These are phyloP conservation scores for Anagyrus pseudococci DNA, from an alignment of 2,888 invertebrate species.

Conservation along the genomic window DNA sequence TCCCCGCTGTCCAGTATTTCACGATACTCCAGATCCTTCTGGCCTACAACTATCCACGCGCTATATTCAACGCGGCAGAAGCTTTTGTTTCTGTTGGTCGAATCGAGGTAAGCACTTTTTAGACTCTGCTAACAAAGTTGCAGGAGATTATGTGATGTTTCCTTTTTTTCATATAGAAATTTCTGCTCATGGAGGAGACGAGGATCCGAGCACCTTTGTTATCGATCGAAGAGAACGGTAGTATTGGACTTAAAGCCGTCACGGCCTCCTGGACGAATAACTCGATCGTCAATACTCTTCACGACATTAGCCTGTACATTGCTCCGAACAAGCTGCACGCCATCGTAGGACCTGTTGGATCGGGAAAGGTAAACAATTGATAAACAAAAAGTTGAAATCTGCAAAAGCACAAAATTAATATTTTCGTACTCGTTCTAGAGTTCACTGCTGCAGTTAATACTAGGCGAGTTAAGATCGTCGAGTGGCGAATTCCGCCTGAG, in stretches of 20 bases:
- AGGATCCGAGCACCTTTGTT: constrained; percentile 31
- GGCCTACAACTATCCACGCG: constrained; percentile 71
- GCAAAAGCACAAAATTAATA: background rate
- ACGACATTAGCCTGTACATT: constrained; percentile 63
- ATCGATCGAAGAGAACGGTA: constrained; percentile 46
- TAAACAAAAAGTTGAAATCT: background rate
- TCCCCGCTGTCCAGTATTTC: constrained; percentile 79
- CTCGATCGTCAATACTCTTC: constrained; percentile 56
- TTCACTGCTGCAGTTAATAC: constrained; percentile 71
- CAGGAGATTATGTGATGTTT: constrained; percentile 63
- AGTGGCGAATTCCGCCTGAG: constrained; percentile 69
- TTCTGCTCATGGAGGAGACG: constrained; percentile 67
- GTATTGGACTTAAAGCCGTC: constrained; percentile 61
- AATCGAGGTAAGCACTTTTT: constrained; percentile 69
- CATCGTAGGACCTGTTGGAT: constrained; percentile 86
- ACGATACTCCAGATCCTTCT: constrained; percentile 75
- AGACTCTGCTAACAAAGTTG: constrained; percentile 50
- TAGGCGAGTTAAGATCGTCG: constrained; percentile 73
- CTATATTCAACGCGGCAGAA: constrained; percentile 69
- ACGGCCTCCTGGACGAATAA: constrained; percentile 63
- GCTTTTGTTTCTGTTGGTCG: constrained; percentile 70
- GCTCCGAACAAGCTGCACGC: constrained; percentile 69
- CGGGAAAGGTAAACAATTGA: constrained; percentile 72
- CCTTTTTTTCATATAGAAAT: constrained; percentile 55
- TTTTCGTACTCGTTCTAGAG: constrained; percentile 54